A percentile compares a stretch with the other conserved stretches of the same genome.
Conservation (phyloP, 2,113 vertebrate species). For the Podarcis muralis region DNA sequence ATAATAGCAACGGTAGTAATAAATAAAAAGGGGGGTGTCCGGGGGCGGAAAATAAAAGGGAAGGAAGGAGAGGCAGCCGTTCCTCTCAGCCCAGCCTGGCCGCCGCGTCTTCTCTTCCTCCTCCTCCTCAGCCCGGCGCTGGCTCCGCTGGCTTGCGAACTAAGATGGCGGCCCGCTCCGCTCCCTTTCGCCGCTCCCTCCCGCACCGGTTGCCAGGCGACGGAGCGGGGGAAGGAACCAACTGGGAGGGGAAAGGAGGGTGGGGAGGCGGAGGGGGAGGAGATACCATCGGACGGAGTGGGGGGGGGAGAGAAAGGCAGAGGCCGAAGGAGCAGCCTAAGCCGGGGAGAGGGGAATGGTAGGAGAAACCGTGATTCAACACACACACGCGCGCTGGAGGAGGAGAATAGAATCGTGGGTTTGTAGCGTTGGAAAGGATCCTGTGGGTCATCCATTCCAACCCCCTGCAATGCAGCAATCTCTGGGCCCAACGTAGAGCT, state of each 20-base stretch:
- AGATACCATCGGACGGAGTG: not conserved
- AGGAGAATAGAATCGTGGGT: too few species aligned
- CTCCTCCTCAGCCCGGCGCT: conserved; percentile 25
- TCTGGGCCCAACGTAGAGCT: too few species aligned
- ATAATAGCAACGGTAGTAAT: not conserved
- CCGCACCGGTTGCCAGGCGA: conserved; percentile 1
- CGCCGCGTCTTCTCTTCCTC: conserved; percentile 6
- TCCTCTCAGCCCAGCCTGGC: not conserved
- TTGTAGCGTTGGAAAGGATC: too few species aligned
- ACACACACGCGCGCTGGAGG: too few species aligned
- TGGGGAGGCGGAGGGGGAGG: not conserved
- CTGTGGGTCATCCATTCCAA: too few species aligned
- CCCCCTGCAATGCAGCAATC: too few species aligned
- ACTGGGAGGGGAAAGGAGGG: not conserved
- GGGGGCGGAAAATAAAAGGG: not conserved
- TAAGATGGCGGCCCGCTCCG: conserved; percentile 63
- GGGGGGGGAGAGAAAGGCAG: not conserved
- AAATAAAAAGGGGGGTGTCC: not conserved
- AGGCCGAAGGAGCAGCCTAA: not conserved
- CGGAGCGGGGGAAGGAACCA: conserved; percentile 33
- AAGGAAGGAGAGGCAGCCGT: conserved; percentile 45
- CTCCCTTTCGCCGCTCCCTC: not conserved
- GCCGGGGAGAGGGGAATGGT: not conserved
- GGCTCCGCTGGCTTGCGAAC: conserved; percentile 20
- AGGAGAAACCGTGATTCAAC: not conserved